Evolutionary conservation across 2,113 vertebrate genomes (phyloP), one percentile per base, ranked within the genome.

Genomic region (Misgurnus anguillicaudatus): DNA sequence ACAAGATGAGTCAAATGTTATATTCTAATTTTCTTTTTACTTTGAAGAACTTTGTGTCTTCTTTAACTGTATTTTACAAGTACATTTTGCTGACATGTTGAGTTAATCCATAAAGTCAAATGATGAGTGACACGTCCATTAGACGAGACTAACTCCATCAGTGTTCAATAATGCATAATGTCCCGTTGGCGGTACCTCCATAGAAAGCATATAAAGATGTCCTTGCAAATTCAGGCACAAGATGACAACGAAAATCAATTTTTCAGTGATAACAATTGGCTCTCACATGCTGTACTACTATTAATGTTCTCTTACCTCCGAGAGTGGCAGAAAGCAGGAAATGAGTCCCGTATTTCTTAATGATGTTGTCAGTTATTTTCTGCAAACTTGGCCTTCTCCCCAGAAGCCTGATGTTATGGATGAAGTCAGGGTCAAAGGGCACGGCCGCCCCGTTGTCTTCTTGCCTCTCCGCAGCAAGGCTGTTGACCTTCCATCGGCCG

Each of bases 401-500:
- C 86, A 94, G 89, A 86, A 90, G 90, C 65, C 92, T 88, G 85
- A 94, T 86, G 77, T 89, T 88, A 83, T 91, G 90, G 84, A 89
- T 88, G 82, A 94, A 94, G 61, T 94, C 92, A 2, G 93, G 93
- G 85, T 93, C 92, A 61, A 94, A 90, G 80, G 92, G 93, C 53
- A 88, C 85, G 65, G 87, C 85, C 66, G 90, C 83, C 65, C 88
- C 90, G 0, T 89, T 83, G 78, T 85, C 86, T 65, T 92, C 88
- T 80, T 87, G 87, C 85, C 90, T 92, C 86, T 94, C 92, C 78
- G 90, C 88, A 13, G 90, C 92, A 86, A 94, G 87, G 84, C 90
- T 94, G 90, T 92, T 94, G 86, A 94, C 92, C 88, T 93, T 94
- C 93, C 93, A 94, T 91, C 93, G 91, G 75, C 93, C 93, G 79